Base-by-base conservation (phyloP, 2,797 vertebrate genomes). In the Microctenopoma lineatum region DNA sequence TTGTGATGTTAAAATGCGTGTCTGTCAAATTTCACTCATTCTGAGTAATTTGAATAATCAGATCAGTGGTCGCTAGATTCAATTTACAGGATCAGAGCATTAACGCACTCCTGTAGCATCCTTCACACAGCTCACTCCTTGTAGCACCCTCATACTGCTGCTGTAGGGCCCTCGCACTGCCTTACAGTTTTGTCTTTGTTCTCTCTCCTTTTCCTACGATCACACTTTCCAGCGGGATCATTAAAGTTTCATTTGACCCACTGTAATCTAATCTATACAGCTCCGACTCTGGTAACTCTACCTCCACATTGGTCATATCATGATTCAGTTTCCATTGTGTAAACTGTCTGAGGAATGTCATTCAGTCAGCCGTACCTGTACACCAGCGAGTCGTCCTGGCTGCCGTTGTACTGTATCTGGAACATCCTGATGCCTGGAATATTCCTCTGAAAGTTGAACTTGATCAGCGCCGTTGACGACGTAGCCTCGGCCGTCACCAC, bases 391-490 rank as follows among this genome's bases (percentile, higher is more conserved):
- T 99, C 98, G 60, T 99, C 98, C 0, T 97, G 97, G 88, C 96
- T 98, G 70, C 98, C 98, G 10, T 99, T 99, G 90, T 99, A 99
- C 90, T 99, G 98, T 73, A 99, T 98, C 91, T 99, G 98, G 93
- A 99, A 99, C 98, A 99, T 99, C 81, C 98, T 95, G 65, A 99
- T 99, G 65, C 97, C 97, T 0, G 97, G 97, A 66, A 98, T 98
- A 88, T 96, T 98, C 92, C 97, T 96, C 92, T 99, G 97, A 85
- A 99, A 98, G 91, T 98, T 97, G 87, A 99, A 99, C 87, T 98
- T 97, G 73, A 99, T 96, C 59, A 99, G 92, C 1, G 93, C 98
- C 0, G 97, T 99, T 0, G 98, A 99, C 0, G 98, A 97, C 0
- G 97, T 98, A 21, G 97, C 96, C 87, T 99, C 97, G 0, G 97